A percentile compares a stretch with the other conserved stretches of the same genome.
Evolutionary conservation across 2,888 invertebrate species (phyloP).

Genomic region (Pedicia rivosa): DNA sequence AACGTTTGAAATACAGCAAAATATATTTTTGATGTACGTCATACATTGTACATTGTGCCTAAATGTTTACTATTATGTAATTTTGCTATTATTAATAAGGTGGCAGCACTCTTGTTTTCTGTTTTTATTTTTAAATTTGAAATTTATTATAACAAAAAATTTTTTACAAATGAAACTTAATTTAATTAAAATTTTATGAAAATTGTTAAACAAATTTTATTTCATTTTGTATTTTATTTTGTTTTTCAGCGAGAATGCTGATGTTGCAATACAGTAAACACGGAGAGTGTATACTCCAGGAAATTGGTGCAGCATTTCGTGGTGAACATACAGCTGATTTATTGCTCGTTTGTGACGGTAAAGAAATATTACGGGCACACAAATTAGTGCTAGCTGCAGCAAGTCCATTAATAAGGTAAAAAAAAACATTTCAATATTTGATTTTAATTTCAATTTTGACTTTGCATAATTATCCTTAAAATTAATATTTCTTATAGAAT

Average conservation of each 20-base stretch:
- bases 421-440: too few species aligned
- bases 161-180: too few species aligned
- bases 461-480: constrained; percentile 36
- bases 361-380: constrained; percentile 65
- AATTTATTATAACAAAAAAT: too few species aligned
- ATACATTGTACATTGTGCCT: too few species aligned
- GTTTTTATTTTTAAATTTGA: too few species aligned
- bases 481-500: constrained; percentile 32
- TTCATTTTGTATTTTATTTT: constrained; percentile 8
- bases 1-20: too few species aligned
- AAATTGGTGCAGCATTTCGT: constrained; percentile 76
- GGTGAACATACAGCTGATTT: constrained; percentile 77
- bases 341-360: constrained; percentile 72
- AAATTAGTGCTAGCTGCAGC: constrained; percentile 76
- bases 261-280: constrained; percentile 88
- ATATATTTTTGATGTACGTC: too few species aligned
- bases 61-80: too few species aligned
- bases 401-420: constrained; percentile 62
- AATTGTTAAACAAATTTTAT: constrained; percentile 33
- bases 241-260: constrained; percentile 39
- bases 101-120: too few species aligned
- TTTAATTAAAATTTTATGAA: too few species aligned
- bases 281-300: constrained; percentile 81
- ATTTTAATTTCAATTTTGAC: neutral
- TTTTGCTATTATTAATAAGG: too few species aligned